Evolutionary conservation across 2,113 vertebrate species (phyloP).

Genomic region (Sciurus niger): DNA sequence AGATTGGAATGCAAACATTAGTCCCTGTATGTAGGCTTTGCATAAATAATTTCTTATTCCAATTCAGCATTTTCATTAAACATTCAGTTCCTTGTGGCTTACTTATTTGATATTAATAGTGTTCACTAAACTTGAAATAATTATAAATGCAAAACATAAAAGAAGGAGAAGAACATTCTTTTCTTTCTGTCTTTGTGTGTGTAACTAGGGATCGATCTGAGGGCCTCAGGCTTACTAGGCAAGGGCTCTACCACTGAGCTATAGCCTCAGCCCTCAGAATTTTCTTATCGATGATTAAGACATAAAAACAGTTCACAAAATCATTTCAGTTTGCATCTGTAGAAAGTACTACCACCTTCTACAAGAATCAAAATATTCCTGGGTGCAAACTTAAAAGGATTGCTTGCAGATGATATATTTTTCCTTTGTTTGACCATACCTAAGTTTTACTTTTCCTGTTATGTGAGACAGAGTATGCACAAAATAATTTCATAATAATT

Average conservation of each 20-base stretch:
- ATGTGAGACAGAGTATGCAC: slow-evolving; percentile 32
- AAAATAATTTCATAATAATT: slow-evolving; percentile 82
- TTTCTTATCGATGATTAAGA: slow-evolving; percentile 11
- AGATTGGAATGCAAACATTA: background rate
- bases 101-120: background rate
- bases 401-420: background rate
- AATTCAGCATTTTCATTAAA: background rate
- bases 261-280: background rate
- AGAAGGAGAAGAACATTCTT: background rate
- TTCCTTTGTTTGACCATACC: slow-evolving; percentile 6
- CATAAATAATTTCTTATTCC: background rate
- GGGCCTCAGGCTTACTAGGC: too few species aligned
- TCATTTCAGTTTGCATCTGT: background rate
- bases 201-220: background rate
- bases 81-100: background rate
- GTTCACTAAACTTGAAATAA: background rate
- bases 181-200: background rate
- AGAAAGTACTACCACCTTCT: background rate
- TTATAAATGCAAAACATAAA: background rate
- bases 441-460: slow-evolving; percentile 62
- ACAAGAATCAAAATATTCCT: background rate
- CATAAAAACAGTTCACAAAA: background rate
- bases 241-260: background rate
- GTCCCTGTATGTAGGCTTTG: background rate
- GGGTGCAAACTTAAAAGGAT: background rate